Base-by-base conservation (phyloP, 1,140 invertebrate genomes). In the Caenorhabditis remanei region DNA sequence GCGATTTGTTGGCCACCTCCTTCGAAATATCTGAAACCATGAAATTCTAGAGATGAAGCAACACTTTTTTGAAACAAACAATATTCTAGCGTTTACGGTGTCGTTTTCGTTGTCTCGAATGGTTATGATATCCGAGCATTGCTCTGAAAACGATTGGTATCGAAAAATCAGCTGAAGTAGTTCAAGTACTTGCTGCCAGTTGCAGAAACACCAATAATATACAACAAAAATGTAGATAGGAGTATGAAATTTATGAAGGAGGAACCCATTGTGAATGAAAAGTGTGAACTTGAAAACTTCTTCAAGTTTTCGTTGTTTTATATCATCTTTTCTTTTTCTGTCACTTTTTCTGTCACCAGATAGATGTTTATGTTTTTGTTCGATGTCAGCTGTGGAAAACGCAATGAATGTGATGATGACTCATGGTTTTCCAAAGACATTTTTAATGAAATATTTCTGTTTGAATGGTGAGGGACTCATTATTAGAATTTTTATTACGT, bases 11-110 rank as follows among this genome's bases (percentile, higher is more conserved):
- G 67, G 19, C 16, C 43, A 6, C 43, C 16, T 16, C 40, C 63
- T 67, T 75, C 67, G 9, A 46, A 75, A 48, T 75, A 75, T 19
- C 67, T 75, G 67, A 46, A 21, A 32, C 32, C 50, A 13, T 16
- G 50, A 21, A 21, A 19, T 5, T 14, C 5, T 14, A 53, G 11
- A 53, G 2, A 14, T 14, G 50, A 3, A 14, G 11, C 11, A 14
- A 53, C 16, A 8, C 0, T 8, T 6, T 53, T 14, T 53, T 11
- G 2, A 9, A 11, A 53, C 63, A 3, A 40, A 67, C 63, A 67
- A 40, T 21, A 67, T 67, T 13, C 13, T 67, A 1, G 63, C 19
- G 13, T 14, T 14, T 2, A 67, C 21, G 5, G 24, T 67, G 24
- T 67, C 40, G 19, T 67, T 19, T 40, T 67, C 32, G 16, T 40